A percentile compares a stretch with the other conserved stretches of the same genome.
Evolutionary conservation across 2,113 vertebrate genomes (phyloP).

Genomic region (Penelope pileata): DNA sequence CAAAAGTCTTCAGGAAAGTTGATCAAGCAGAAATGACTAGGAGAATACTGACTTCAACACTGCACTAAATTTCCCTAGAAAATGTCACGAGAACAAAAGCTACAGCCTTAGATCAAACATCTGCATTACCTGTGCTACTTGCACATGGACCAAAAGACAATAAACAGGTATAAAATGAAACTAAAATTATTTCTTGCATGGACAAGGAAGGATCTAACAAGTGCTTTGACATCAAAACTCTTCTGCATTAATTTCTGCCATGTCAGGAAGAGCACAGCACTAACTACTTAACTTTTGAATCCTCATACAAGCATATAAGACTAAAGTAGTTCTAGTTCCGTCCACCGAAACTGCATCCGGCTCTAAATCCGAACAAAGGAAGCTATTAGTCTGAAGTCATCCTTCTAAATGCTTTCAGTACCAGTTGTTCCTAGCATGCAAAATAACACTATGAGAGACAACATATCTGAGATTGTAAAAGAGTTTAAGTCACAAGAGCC

Average conservation of each 20-base stretch:
- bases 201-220: neutral
- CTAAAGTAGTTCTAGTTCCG: neutral
- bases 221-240: neutral
- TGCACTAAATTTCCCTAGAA: neutral
- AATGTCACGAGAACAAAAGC: neutral
- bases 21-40: neutral
- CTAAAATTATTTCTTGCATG: neutral
- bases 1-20: neutral
- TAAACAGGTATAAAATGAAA: neutral
- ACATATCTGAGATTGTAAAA: neutral
- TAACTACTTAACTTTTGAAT: neutral
- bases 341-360: neutral
- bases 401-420: neutral
- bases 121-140: neutral
- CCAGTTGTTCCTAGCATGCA: neutral
- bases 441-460: neutral
- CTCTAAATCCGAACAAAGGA: neutral
- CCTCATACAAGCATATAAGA: fast-evolving
- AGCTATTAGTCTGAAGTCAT: neutral
- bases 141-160: fast-evolving
- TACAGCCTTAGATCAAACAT: neutral
- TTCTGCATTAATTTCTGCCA: neutral
- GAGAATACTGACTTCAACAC: neutral
- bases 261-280: neutral
- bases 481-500: neutral